Evolutionary conservation across 2,113 vertebrate genomes (phyloP), one percentile per base, ranked within the genome.

Genomic region (Fulmarus glacialis): DNA sequence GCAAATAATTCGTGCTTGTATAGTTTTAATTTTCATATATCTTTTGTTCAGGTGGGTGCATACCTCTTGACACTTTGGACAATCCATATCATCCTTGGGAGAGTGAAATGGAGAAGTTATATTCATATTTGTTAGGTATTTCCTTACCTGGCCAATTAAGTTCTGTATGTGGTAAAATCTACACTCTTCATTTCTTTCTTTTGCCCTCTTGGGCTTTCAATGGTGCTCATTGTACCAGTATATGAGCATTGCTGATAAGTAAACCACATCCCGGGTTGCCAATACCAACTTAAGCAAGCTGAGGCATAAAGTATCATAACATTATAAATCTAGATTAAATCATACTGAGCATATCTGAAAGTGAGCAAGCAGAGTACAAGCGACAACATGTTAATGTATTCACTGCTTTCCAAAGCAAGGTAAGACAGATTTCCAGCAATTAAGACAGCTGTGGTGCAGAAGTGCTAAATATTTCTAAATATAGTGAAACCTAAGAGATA

Each of bases 271-370:
- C 30, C 2, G 1, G 10, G 30, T 47, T 90, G 48, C 72, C 64
- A 82, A 59, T n/a, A 59, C 40, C 89, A 88, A 22, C 2, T 94
- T 74, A 75, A 90, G 34, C 67, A 95, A 95, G 59, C 52, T 84
- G 56, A 94, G 56, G 80, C 87, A 84, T 82, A 93, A 89, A 93
- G 72, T 78, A 23, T 93, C 42, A 45, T 75, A 88, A 86, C 40
- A 62, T 68, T 84, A 62, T 62, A 94, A 92, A 96, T 80, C 73
- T 77, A 81, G 48, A 70, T 88, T 89, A 90, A 90, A 86, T 81
- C 13, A 21, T 56, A 79, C 24, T 21, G 38, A 83, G 21, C 27
- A 4, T 20, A 10, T 78, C 77, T 91, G 55, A 38, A 68, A 88
- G 43, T 55, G 72, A 96, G 43, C 58, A 92, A 96, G 77, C 55